These are phyloP conservation scores for Pyrocephalus nanus DNA, from an alignment of 2,797 vertebrate species.

Conservation along the genomic window DNA sequence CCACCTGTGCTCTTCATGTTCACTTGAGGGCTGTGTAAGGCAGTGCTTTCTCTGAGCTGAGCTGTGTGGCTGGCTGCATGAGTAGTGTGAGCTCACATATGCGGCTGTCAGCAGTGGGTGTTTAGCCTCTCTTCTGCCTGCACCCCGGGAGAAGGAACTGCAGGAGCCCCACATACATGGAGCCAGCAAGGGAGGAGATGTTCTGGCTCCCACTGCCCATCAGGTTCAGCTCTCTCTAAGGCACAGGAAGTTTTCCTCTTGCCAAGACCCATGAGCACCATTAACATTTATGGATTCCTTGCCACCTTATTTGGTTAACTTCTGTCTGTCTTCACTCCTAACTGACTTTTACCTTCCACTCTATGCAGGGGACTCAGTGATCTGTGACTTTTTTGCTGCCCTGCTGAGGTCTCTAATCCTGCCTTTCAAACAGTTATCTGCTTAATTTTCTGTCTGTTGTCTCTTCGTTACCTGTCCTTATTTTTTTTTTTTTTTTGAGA, in stretches of 20 bases:
- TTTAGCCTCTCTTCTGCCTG: background rate
- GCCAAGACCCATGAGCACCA: background rate
- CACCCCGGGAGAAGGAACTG: rapidly evolving
- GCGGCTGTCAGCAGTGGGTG: background rate
- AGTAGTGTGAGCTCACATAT: background rate
- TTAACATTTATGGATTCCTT: background rate
- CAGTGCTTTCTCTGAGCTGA: background rate
- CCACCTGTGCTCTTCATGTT: background rate
- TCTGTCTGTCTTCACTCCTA: background rate
- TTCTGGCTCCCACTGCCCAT: background rate
- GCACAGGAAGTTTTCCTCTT: background rate
- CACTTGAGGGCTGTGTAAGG: background rate
- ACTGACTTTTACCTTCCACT: background rate
- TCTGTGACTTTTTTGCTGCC: background rate
- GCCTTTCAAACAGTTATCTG: background rate
- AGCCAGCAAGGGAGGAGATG: background rate
- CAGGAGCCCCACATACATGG: background rate
- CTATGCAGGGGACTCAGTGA: background rate
- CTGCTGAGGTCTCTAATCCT: background rate
- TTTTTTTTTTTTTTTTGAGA: background rate
- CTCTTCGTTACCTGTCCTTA: background rate
- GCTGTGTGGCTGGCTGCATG: background rate
- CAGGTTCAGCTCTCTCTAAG: background rate
- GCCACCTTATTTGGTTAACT: background rate
- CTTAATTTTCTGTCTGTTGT: background rate